Percentiles rank a stretch among this genome's conserved stretches.
Evolutionary conservation across 37 sponge, comb jelly and placozoan genomes (phyloP).

Genomic region (Halisarca cf. caerulea): DNA sequence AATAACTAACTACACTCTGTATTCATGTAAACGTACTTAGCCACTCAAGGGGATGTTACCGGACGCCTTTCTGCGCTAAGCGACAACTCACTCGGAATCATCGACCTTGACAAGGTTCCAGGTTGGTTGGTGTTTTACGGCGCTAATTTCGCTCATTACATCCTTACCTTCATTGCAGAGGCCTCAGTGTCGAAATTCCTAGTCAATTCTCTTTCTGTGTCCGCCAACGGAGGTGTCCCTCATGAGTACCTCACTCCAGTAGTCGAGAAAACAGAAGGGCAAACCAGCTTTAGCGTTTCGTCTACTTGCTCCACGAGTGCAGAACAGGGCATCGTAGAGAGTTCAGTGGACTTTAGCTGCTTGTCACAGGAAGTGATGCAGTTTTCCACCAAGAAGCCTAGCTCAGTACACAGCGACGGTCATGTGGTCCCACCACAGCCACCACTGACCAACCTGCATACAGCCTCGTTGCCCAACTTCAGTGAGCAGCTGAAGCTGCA

Average conservation of each 20-base stretch:
- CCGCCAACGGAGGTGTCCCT: neutral
- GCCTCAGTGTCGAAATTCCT: conserved; percentile 19
- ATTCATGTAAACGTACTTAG: too few species aligned
- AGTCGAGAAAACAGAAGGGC: neutral
- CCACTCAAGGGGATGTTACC: too few species aligned
- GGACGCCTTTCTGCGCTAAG: neutral
- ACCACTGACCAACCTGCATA: neutral
- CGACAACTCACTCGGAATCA: conserved; percentile 42
- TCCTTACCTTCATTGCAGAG: neutral
- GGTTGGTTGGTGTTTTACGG: conserved; percentile 2
- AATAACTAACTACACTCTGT: too few species aligned
- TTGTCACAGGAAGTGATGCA: too few species aligned
- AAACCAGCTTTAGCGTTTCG: neutral
- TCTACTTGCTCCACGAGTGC: neutral
- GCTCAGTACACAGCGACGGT: neutral
- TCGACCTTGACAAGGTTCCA: conserved; percentile 52
- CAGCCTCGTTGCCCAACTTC: neutral
- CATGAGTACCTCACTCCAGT: neutral
- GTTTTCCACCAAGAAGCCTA: neutral
- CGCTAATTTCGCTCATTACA: neutral
- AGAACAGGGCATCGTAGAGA: neutral
- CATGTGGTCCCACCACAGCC: neutral
- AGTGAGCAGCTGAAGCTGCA: neutral
- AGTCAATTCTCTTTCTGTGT: neutral
- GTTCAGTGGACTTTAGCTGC: neutral